Base-by-base conservation (phyloP, 2,797 vertebrate species). In the Limosa lapponica region DNA sequence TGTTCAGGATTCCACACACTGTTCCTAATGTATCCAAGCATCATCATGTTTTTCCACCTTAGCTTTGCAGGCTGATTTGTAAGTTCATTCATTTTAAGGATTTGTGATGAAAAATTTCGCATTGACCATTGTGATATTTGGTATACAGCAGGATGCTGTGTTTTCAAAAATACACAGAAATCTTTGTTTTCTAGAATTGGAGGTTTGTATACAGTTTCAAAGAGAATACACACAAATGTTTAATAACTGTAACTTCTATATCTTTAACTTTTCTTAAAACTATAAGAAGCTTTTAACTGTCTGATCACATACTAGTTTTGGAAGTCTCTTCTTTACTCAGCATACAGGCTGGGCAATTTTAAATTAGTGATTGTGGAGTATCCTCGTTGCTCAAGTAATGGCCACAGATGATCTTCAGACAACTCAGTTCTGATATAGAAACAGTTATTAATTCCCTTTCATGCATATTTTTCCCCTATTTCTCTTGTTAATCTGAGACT, bases 401-500 rank as follows among this genome's bases (percentile, higher is more conserved):
- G 6, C 36, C 25, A 65, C 10, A 48, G 24, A 39, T 74, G 13
- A 48, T 16, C 16, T 71, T 74, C 23, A 87, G 3, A 44, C 28
- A 79, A 61, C 4, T 44, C 12, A 13, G 14, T 62, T 59, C 10
- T 61, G 25, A 61, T 75, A 27, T 13, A 43, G 28, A 64, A 75
- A 32, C 3, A 28, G 16, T n/a, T 39, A 55, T 30, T 58, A 32
- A 70, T 77, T 81, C 37, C 13, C 15, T 81, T 67, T 87, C 5
- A 17, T 23, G 3, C 3, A 17, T n/a, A 52, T 36, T 62, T 41
- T 20, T 0, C 3, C 6, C 8, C 2, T 4, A 2, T 67, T 74
- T 70, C 28, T 41, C 7, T 82, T 34, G 3, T 54, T 67, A 34
- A 54, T 37, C 25, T 23, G 39, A 64, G 28, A 41, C 2, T 4